phyloP scores from a whole-genome alignment of 2,888 invertebrate genomes.

The Diplolepis rosae region DNA sequence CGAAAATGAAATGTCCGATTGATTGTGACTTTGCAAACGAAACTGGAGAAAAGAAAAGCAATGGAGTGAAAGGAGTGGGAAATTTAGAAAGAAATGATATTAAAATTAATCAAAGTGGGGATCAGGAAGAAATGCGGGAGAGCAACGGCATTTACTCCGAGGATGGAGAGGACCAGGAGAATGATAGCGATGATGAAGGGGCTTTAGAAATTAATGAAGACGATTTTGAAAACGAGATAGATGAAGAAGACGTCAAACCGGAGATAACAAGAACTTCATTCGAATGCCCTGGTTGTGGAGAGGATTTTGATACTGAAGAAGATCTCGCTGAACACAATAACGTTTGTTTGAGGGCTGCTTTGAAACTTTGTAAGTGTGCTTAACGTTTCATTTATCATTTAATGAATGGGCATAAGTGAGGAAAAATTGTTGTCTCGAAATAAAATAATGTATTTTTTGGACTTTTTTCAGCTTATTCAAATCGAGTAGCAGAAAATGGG shows the following conservation, averaged over 20 bases:
- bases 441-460: neutral
- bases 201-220: slow-evolving; percentile 39
- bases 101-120: slow-evolving; percentile 20
- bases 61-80: slow-evolving; percentile 31
- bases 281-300: slow-evolving; percentile 46
- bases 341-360: slow-evolving; percentile 35
- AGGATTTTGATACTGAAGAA: slow-evolving; percentile 45
- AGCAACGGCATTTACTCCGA: slow-evolving; percentile 40
- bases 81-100: slow-evolving; percentile 33
- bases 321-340: slow-evolving; percentile 47
- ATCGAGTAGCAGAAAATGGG: slow-evolving; percentile 25
- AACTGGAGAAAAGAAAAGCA: slow-evolving; percentile 30
- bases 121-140: slow-evolving; percentile 38
- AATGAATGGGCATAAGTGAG: neutral
- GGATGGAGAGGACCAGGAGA: slow-evolving; percentile 33
- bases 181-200: slow-evolving; percentile 42
- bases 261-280: slow-evolving; percentile 44
- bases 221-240: slow-evolving; percentile 40
- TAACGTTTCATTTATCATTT: neutral
- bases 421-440: neutral
- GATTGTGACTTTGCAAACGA: slow-evolving; percentile 33
- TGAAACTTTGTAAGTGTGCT: slow-evolving; percentile 34
- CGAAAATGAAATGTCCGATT: slow-evolving; percentile 34
- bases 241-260: slow-evolving; percentile 45
- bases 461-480: slow-evolving; percentile 6